A percentile compares a stretch with the other conserved stretches of the same genome.
Conservation (phyloP, 2,113 vertebrate species). For the Oostethus manadensis region DNA sequence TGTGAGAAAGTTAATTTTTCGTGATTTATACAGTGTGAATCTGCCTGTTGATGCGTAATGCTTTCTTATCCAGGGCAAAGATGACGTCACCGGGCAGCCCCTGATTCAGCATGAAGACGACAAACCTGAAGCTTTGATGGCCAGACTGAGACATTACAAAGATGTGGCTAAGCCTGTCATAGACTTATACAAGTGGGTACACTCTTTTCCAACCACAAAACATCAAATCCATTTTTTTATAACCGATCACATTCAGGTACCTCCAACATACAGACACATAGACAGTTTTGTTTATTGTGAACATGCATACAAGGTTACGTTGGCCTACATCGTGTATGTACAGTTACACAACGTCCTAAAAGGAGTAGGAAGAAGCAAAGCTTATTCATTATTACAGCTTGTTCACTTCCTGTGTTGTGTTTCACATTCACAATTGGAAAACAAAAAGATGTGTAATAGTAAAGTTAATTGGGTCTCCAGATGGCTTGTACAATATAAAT, state of each 20-base stretch:
- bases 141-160: slow-evolving; percentile 88
- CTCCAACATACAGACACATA: background rate
- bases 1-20: background rate
- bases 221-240: background rate
- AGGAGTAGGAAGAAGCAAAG: background rate
- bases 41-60: background rate
- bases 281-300: too few relatives aligned
- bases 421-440: too few relatives aligned
- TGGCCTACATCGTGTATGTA: background rate
- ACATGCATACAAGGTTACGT: too few relatives aligned
- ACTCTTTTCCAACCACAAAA: background rate
- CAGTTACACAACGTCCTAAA: background rate
- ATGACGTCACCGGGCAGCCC: slow-evolving; percentile 86
- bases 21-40: background rate
- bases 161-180: slow-evolving; percentile 92
- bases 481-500: too few relatives aligned
- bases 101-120: slow-evolving; percentile 89
- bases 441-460: too few relatives aligned
- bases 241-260: background rate
- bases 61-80: slow-evolving; percentile 72
- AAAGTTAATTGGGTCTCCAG: too few relatives aligned
- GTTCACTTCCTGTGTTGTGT: too few relatives aligned
- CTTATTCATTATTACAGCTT: background rate
- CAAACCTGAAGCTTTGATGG: slow-evolving; percentile 82
- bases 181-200: slow-evolving; percentile 87